Evolutionary conservation across 2,888 invertebrate genomes (phyloP).

Genomic region (Panopea generosa): DNA sequence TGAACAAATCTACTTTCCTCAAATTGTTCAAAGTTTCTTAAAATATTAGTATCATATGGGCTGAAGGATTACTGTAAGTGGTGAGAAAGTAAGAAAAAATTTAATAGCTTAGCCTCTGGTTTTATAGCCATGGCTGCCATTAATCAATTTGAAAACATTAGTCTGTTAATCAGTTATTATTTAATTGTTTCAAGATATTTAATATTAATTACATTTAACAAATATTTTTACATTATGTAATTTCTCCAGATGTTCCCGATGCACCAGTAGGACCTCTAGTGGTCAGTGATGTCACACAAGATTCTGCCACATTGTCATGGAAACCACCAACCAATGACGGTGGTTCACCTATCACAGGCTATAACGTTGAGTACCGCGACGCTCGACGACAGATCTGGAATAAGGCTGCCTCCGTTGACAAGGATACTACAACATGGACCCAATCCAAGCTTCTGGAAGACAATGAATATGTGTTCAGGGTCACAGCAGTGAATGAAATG

Average conservation of each 20-base stretch:
- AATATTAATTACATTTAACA: too few relatives aligned
- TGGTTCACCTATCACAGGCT: slow-evolving; percentile 79
- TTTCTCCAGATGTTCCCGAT: slow-evolving; percentile 79
- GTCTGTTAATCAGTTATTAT: too few relatives aligned
- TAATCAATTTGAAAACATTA: too few relatives aligned
- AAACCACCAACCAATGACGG: slow-evolving; percentile 82
- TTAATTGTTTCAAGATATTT: too few relatives aligned
- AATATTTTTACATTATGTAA: too few relatives aligned
- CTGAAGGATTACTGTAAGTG: too few relatives aligned
- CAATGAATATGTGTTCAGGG: slow-evolving; percentile 81
- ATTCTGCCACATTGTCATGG: slow-evolving; percentile 80
- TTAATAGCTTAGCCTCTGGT: too few relatives aligned
- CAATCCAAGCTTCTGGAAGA: slow-evolving; percentile 88
- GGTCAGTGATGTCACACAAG: slow-evolving; percentile 73
- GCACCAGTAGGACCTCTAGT: slow-evolving; percentile 76
- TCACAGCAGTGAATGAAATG: slow-evolving; percentile 81
- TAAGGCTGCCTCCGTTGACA: slow-evolving; percentile 70
- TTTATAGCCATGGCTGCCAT: too few relatives aligned
- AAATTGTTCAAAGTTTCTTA: too few relatives aligned
- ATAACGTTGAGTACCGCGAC: slow-evolving; percentile 87
- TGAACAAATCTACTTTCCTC: too few relatives aligned
- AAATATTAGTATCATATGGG: too few relatives aligned
- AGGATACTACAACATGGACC: slow-evolving; percentile 69
- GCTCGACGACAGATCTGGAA: slow-evolving; percentile 96
- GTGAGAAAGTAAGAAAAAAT: too few relatives aligned